Evolutionary conservation across 2,113 vertebrate genomes (phyloP).

Genomic region (Lichenostomus cassidix): DNA sequence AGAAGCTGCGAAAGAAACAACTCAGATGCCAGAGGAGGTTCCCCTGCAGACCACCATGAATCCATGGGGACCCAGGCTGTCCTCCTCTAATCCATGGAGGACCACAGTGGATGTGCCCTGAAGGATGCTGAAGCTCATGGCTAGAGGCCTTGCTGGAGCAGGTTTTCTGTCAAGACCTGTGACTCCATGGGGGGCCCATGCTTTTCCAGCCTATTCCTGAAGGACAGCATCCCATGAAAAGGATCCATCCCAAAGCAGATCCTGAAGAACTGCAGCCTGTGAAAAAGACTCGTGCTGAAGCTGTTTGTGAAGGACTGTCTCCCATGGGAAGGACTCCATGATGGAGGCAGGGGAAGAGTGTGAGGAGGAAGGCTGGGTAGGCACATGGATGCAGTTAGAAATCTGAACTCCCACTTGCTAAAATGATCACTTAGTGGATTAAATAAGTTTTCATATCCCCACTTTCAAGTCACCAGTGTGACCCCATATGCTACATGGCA

Average conservation of each 20-base stretch:
- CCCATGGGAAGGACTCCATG: neutral
- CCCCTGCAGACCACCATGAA: neutral
- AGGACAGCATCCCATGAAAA: neutral
- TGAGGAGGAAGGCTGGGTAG: neutral
- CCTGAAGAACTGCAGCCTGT: neutral
- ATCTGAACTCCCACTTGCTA: neutral
- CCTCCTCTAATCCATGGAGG: neutral
- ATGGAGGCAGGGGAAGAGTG: neutral
- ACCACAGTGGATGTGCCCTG: neutral
- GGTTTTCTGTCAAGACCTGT: neutral
- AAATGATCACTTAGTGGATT: neutral
- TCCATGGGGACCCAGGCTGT: fast-evolving
- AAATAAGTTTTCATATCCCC: neutral
- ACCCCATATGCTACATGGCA: fast-evolving
- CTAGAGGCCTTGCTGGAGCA: neutral
- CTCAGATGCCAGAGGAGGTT: neutral
- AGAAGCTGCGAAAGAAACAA: neutral
- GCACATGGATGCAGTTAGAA: neutral
- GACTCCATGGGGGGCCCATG: fast-evolving
- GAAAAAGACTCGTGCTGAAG: neutral
- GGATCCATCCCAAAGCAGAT: neutral
- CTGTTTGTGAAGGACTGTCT: neutral
- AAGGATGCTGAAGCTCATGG: neutral
- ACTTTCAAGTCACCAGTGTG: neutral
- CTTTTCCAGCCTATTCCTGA: neutral